phyloP scores from a whole-genome alignment of 2,797 vertebrate species.

The Takifugu ocellatus region DNA sequence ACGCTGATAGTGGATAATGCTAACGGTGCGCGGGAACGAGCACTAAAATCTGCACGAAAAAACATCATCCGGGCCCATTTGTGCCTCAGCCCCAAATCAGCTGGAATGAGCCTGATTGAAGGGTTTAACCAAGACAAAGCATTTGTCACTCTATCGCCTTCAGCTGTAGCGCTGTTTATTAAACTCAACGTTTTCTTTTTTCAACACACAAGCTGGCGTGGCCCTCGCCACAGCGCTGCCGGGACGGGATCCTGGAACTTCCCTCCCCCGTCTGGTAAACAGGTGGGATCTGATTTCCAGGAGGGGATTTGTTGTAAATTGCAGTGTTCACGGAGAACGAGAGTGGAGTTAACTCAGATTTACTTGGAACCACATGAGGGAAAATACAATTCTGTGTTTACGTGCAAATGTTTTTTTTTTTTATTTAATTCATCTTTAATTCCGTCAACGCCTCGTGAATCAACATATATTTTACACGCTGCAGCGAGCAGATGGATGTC shows the following conservation, averaged over 20 bases:
- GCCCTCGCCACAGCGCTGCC: too few species aligned
- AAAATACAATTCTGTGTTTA: too few species aligned
- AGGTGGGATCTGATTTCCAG: too few species aligned
- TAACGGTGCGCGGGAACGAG: background rate
- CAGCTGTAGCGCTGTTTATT: conserved; percentile 19
- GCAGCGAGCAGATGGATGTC: conserved; percentile 28
- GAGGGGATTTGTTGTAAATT: too few species aligned
- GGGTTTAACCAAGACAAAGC: conserved; percentile 22
- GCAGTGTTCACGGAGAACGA: too few species aligned
- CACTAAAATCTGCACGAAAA: background rate
- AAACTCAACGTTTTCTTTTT: conserved; percentile 13
- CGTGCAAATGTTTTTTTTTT: too few species aligned
- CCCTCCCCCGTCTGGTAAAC: too few species aligned
- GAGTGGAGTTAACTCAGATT: too few species aligned
- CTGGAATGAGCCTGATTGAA: conserved; percentile 16
- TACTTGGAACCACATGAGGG: too few species aligned
- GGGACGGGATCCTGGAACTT: too few species aligned
- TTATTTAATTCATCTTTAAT: conserved; percentile 15
- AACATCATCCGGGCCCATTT: background rate
- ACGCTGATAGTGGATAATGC: conserved; percentile 1
- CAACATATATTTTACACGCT: conserved; percentile 6
- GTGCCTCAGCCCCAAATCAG: background rate
- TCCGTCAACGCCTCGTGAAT: conserved; percentile 1
- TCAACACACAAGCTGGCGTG: background rate
- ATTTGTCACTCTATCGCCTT: conserved; percentile 8